Base-by-base conservation (phyloP, 64 coral and sea anemone species). In the Platygyra sinensis region DNA sequence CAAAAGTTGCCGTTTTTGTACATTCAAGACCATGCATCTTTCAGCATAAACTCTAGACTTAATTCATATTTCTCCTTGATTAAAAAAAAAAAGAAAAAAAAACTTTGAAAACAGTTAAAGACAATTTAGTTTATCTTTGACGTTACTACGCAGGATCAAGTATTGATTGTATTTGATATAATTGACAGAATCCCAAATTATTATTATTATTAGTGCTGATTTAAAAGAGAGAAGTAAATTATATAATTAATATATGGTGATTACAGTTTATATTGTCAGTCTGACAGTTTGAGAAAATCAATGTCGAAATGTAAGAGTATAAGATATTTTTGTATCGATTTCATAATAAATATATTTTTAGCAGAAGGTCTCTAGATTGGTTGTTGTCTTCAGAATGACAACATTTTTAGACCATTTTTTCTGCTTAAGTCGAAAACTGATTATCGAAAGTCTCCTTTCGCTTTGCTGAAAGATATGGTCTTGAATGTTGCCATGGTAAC, bases 401-500 rank as follows among this genome's bases (percentile, higher is more conserved):
- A 72, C 81, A 72, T 85, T 74, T 31, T 76, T 76, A 76, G 74
- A 88, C 86, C 74, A 88, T 75, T 88, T 77, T 54, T 88, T 77
- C 72, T 88, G 74, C 86, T 88, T 63, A 36, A 82, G 69, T 90
- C 67, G 67, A 36, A 81, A 59, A 38, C 67, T 10, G 33, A 60
- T 31, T 0, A 39, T 24, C 13, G 29, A 38, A 50, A 39, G 13
- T 50, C 64, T 59, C 16, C 69, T 81, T 90, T 75, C 74, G 81
- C 63, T 85, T 71, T 85, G 81, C 81, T 85, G 81, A 71, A 93
- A 96, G 87, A 90, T 92, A 94, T 96, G 95, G 95, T 96, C 95
- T 96, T 96, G 95, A 96, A 96, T 96, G 95, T 94, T 96, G 83
- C 64, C 88, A 90, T 93, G 86, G 64, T 20, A 27, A 30, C 62